Base-by-base conservation (phyloP, 2,113 vertebrate species). In the Xenopus laevis region DNA sequence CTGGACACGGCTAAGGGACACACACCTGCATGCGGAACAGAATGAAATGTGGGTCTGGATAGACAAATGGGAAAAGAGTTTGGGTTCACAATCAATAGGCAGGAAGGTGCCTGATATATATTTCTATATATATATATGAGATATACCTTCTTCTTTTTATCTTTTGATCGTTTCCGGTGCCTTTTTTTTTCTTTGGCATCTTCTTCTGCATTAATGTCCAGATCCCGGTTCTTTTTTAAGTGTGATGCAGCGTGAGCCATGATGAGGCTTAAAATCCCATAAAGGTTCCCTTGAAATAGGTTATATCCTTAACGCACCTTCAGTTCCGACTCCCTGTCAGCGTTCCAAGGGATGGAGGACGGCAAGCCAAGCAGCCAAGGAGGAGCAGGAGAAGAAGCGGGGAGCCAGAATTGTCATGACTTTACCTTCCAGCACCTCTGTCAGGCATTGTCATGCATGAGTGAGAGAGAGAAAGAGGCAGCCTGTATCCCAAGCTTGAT, bases 181-280 rank as follows among this genome's bases (percentile, higher is more conserved):
- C 95, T 97, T 86, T 91, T 96, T 89, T 95, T 98, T 86, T 91
- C 91, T 86, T 93, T 91, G 44, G 93, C 90, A 82, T 98, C 96
- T 83, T 98, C 96, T 81, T 96, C 87, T 73, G 94, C 92, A 89
- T 94, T 96, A 87, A 98, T 92, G 88, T 98, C 97, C 90, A 98
- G 90, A 93, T 99, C 97, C 91, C 95, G 92, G 92, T 89, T 98
- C 90, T 99, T 99, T 95, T 99, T 99, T 87, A 99, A 85, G 86
- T 98, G 96, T 73, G 97, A 98, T 83, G 97, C 97, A 78, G 97
- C 97, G 75, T 99, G 97, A 93, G 97, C 97, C 97, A 99, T 98
- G 92, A 89, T 89, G 91, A 93, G 89, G 90, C 81, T 78, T 90
- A 89, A 87, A 90, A 92, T 92, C 92, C 93, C 86, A 86, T 82